These are phyloP conservation scores for Entomyzon cyanotis DNA, from an alignment of 2,113 vertebrate genomes.

Conservation along the genomic window DNA sequence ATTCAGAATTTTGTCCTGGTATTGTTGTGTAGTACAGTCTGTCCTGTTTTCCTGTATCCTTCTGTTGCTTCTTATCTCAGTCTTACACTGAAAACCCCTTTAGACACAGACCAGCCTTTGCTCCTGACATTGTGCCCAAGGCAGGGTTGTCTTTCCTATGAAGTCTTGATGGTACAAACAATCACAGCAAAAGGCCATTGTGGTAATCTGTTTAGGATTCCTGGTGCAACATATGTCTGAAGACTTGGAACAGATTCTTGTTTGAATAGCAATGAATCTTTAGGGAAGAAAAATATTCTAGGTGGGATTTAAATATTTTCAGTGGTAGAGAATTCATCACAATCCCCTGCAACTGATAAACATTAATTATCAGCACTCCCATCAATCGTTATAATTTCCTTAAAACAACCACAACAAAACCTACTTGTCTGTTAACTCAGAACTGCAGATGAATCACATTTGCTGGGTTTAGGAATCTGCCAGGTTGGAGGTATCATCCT, in stretches of 20 bases:
- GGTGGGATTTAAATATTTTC: background rate
- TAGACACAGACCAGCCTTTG: background rate
- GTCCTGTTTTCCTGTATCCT: background rate
- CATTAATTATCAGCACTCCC: background rate
- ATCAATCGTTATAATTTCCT: background rate
- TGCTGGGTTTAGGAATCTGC: background rate
- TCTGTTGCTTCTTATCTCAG: background rate
- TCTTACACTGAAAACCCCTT: background rate
- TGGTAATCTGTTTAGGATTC: background rate
- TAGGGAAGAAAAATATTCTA: background rate
- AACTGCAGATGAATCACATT: background rate
- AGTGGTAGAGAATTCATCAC: background rate
- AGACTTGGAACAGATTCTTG: background rate
- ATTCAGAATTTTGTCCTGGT: background rate
- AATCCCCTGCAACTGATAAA: background rate
- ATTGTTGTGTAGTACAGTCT: background rate
- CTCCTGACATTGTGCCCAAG: background rate
- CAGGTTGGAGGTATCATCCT: background rate
- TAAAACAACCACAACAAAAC: background rate
- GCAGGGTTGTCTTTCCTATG: background rate
- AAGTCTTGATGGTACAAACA: background rate
- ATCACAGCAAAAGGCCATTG: background rate
- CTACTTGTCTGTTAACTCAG: background rate
- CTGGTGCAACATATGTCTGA: background rate
- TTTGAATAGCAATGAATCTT: background rate